These are phyloP conservation scores for Ophion costatus DNA, from an alignment of 2,888 invertebrate genomes.

Conservation along the genomic window DNA sequence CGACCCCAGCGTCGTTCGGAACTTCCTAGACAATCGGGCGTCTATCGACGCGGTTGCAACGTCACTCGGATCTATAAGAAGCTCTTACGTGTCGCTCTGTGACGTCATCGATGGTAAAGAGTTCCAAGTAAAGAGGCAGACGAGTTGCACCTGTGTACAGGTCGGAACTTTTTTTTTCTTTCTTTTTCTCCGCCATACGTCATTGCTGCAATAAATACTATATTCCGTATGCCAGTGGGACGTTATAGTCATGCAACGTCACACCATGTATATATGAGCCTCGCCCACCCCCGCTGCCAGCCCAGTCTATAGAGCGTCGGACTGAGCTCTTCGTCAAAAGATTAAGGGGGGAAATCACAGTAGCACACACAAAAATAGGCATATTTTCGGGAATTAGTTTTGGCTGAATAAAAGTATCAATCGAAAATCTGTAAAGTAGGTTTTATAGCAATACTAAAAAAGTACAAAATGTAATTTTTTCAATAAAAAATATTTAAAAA, in stretches of 20 bases:
- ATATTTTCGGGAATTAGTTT: no score
- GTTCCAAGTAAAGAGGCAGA: slow-evolving; percentile 8
- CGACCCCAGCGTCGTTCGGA: background rate
- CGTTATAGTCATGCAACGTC: slow-evolving; percentile 44
- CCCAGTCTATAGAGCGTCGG: slow-evolving; percentile 26
- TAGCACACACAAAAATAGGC: no score
- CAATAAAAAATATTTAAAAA: no score
- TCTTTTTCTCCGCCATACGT: slow-evolving; percentile 1
- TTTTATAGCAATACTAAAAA: no score
- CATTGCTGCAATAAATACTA: slow-evolving; percentile 4
- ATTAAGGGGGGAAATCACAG: background rate
- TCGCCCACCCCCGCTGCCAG: background rate
- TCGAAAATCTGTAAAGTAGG: no score
- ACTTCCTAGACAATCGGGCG: slow-evolving; percentile 50
- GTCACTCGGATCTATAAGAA: slow-evolving; percentile 45
- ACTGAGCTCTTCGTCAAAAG: slow-evolving; percentile 30
- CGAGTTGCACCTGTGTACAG: slow-evolving; percentile 16
- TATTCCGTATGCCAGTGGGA: slow-evolving; percentile 48
- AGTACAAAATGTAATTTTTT: no score
- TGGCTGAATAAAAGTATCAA: no score
- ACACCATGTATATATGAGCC: background rate
- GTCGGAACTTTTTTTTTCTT: slow-evolving; percentile 26
- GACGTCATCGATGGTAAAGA: slow-evolving; percentile 54
- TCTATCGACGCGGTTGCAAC: slow-evolving; percentile 32
- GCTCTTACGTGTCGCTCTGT: background rate